Evolutionary conservation across 2,888 invertebrate species (phyloP), one percentile per base, ranked within the genome.

Genomic region (Aradus depressus): DNA sequence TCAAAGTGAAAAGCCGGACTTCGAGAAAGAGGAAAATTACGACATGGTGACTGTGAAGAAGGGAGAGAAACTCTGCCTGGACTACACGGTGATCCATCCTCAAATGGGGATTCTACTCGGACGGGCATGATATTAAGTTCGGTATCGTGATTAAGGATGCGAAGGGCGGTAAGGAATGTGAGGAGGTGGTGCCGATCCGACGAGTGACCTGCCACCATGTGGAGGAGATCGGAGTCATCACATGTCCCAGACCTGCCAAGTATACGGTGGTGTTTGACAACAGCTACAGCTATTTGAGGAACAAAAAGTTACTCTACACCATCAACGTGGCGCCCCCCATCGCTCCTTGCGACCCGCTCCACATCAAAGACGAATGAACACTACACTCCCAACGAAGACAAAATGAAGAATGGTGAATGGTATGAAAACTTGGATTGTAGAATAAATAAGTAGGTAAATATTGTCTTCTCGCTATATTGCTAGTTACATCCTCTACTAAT

Each of bases 21-120:
- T n/a, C n/a, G 64, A 59, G 12, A 53, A 57, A 5, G 58, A 60
- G 25, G 60, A 60, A 39, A 75, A 75, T 50, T 75, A 82, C 62
- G 81, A 77, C 61, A 75, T 72, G 1, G 76, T 78, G 1, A 75
- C 80, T 2, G 78, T 89, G 44, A 79, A 81, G 64, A 88, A 87
- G 60, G 88, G 90, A 2, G 81, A 83, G 38, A 87, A 84, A 62
- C 71, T 89, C 50, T 73, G 76, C 41, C 68, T 91, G 1, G 81
- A 87, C 59, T 77, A 84, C 57, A 70, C n/a, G n/a, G n/a, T n/a
- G n/a, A n/a, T n/a, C n/a, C n/a, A n/a, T n/a, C n/a, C n/a, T n/a
- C n/a, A n/a, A n/a, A n/a, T 93, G 92, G 92, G 89, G 90, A 59
- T 87, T 90, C 63, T 79, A 81, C 52, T 82, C 88, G 0, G 84